Conservation (phyloP, 2,888 invertebrate genomes). For the Sepioteuthis lessoniana region DNA sequence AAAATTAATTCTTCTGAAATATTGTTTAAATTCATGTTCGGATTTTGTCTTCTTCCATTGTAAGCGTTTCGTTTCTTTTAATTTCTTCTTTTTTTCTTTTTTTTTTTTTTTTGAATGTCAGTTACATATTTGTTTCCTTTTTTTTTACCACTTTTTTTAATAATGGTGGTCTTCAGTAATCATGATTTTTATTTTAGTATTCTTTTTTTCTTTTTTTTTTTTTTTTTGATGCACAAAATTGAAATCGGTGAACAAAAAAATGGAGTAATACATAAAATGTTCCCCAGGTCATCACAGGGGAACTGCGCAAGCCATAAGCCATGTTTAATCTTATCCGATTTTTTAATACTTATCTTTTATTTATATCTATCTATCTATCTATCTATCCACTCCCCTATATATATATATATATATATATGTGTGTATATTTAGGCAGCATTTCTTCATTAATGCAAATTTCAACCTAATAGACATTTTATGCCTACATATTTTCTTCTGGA, state of each 20-base stretch:
- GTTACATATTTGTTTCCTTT: neutral
- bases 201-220: neutral
- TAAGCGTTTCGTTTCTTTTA: neutral
- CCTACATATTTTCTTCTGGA: no score
- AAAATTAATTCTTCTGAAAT: neutral
- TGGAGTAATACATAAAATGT: neutral
- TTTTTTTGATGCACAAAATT: neutral
- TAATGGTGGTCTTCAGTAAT: neutral
- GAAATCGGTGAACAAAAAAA: neutral
- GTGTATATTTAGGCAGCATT: no score
- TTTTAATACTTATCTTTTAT: no score
- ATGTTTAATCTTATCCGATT: neutral
- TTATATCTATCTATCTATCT: neutral
- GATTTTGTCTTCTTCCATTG: neutral
- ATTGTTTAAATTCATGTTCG: neutral
- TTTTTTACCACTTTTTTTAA: neutral
- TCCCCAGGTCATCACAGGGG: neutral
- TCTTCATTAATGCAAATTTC: no score
- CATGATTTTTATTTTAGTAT: neutral
- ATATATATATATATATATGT: neutral
- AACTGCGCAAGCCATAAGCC: neutral
- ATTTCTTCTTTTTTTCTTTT: neutral
- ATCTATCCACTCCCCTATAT: no score
- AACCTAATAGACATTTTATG: no score
- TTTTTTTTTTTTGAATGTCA: neutral